These are phyloP conservation scores for Mixornis gularis DNA, from an alignment of 2,113 vertebrate species.

Conservation along the genomic window DNA sequence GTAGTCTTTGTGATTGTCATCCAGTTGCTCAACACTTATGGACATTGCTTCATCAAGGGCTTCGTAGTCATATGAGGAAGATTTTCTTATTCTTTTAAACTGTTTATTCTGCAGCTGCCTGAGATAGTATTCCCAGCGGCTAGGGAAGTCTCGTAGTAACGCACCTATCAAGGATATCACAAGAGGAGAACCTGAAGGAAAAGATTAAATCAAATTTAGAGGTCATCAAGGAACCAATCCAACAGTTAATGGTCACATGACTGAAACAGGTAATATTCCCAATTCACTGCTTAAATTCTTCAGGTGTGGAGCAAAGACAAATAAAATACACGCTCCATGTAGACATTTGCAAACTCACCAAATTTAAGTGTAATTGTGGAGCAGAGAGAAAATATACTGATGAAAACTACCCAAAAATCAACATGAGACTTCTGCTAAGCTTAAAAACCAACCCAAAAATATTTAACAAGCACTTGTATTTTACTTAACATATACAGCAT, in stretches of 20 bases:
- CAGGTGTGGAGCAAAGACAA: not conserved
- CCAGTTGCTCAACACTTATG: constrained; percentile 89
- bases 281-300: not conserved
- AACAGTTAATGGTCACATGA: not conserved
- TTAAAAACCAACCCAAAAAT: not conserved
- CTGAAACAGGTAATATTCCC: not conserved
- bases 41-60: constrained; percentile 97
- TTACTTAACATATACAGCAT: not conserved
- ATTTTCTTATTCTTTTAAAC: constrained; percentile 93
- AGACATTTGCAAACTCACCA: not conserved
- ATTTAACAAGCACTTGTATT: not conserved
- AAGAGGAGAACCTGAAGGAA: constrained; percentile 86
- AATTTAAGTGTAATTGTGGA: not conserved
- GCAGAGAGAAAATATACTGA: fast-evolving
- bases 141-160: constrained; percentile 88
- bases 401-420: not conserved
- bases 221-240: not conserved
- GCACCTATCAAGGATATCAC: constrained; percentile 94
- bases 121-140: constrained; percentile 93
- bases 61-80: constrained; percentile 94
- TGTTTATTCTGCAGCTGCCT: constrained; percentile 89
- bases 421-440: not conserved
- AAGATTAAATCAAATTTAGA: not conserved
- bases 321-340: not conserved
- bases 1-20: constrained; percentile 78